phyloP scores from a whole-genome alignment of 2,797 vertebrate genomes.

The Aplochiton taeniatus region DNA sequence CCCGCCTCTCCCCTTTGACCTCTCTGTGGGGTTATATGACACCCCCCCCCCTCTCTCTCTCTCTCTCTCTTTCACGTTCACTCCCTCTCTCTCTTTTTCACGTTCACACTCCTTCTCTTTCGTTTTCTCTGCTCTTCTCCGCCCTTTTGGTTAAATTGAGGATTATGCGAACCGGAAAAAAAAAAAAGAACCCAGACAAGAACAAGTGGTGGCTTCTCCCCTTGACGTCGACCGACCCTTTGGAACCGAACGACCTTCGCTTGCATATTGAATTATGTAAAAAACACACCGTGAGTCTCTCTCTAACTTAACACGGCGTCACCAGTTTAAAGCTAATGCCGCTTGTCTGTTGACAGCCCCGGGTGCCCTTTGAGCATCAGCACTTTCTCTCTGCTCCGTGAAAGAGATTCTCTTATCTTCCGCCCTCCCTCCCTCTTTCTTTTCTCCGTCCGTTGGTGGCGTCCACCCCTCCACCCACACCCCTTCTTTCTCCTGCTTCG shows the following conservation, averaged over 20 bases:
- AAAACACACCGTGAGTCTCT: too few relatives aligned
- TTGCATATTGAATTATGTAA: too few relatives aligned
- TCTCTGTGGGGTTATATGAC: too few relatives aligned
- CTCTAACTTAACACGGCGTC: too few relatives aligned
- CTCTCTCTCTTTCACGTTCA: background rate
- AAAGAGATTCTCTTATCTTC: constrained; percentile 10
- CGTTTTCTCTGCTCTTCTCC: constrained; percentile 8
- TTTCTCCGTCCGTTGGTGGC: constrained; percentile 3
- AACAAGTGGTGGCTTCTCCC: too few relatives aligned
- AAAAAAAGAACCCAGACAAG: too few relatives aligned
- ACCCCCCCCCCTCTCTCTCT: constrained; percentile 14
- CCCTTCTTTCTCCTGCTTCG: constrained; percentile 42
- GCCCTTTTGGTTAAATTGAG: too few relatives aligned
- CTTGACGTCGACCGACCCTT: too few relatives aligned
- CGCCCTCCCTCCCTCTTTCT: constrained; percentile 51
- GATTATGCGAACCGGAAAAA: too few relatives aligned
- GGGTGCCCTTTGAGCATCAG: constrained; percentile 1
- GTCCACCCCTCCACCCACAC: background rate
- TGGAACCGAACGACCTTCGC: too few relatives aligned
- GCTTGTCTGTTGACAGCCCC: background rate
- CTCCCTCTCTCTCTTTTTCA: background rate
- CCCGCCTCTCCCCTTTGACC: constrained; percentile 9
- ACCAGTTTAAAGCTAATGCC: too few relatives aligned
- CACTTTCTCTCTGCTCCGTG: background rate
- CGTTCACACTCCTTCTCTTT: background rate